These are phyloP conservation scores for Galaxias olidus DNA, from an alignment of 2,797 vertebrate genomes.

Conservation along the genomic window DNA sequence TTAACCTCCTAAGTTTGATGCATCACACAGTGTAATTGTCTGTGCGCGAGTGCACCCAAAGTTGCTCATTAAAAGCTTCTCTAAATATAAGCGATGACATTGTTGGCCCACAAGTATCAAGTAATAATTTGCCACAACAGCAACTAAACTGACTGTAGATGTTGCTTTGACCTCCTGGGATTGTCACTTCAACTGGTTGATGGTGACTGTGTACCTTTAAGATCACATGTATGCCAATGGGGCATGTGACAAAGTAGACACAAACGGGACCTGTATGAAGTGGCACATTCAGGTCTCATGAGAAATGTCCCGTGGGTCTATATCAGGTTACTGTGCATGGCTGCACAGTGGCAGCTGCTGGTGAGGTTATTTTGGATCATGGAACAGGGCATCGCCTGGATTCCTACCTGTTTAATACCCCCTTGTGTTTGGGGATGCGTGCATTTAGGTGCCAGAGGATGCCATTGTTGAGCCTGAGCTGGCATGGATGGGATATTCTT, in stretches of 20 bases:
- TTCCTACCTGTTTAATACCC: conserved; percentile 42
- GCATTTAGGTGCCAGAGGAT: neutral
- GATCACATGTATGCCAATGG: no score
- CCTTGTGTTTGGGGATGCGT: conserved; percentile 21
- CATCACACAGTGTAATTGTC: conserved; percentile 15
- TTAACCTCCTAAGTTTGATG: conserved; percentile 44
- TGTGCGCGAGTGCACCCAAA: conserved; percentile 21
- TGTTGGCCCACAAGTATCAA: no score
- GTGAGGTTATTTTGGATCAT: conserved; percentile 57
- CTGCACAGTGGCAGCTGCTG: conserved; percentile 52
- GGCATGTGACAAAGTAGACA: no score
- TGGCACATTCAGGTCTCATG: conserved; percentile 34
- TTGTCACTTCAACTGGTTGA: no score
- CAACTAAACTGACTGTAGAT: no score
- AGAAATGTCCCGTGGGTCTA: conserved; percentile 49
- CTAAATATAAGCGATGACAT: no score
- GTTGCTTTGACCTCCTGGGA: neutral
- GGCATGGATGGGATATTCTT: no score
- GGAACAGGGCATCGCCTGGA: conserved; percentile 41
- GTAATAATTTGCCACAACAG: no score
- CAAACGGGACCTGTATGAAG: conserved; percentile 25
- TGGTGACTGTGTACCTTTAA: no score
- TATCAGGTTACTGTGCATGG: conserved; percentile 58
- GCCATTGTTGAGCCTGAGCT: no score
- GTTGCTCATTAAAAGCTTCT: no score